phyloP scores from a whole-genome alignment of 2,888 invertebrate genomes.

The Lycocerus yunnanus region DNA sequence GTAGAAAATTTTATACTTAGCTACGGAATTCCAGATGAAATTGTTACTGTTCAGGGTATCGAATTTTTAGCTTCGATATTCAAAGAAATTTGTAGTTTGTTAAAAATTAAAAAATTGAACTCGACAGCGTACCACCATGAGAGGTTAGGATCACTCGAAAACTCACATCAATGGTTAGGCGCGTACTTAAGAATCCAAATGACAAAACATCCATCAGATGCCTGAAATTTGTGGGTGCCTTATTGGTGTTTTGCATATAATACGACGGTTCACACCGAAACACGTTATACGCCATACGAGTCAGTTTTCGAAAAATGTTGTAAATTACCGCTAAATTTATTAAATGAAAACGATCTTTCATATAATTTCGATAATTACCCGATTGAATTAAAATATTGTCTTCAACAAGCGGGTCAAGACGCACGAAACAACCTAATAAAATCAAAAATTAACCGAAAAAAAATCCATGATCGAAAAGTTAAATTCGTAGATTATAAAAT shows the following conservation, averaged over 20 bases:
- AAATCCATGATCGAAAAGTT: no score
- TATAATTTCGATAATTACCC: no score
- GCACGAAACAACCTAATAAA: no score
- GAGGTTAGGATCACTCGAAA: neutral
- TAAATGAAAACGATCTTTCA: no score
- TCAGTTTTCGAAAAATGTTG: no score
- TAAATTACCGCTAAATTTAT: no score
- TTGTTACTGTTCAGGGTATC: neutral
- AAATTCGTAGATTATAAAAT: no score
- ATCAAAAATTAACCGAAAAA: no score
- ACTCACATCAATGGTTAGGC: neutral
- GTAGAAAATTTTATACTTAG: neutral
- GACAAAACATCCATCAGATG: neutral
- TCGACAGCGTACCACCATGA: neutral
- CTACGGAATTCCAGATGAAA: neutral
- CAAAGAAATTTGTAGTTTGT: neutral
- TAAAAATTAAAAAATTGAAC: neutral
- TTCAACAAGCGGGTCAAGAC: no score
- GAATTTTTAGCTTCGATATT: neutral
- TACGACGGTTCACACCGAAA: neutral
- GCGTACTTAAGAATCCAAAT: no score
- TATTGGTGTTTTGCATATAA: slow-evolving; percentile 37
- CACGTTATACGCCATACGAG: no score
- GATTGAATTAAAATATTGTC: no score
- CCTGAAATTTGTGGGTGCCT: slow-evolving; percentile 33